Percentiles rank a stretch among this genome's conserved stretches.
Conservation (phyloP, 2,888 invertebrate species). For the Athalia circularis region DNA sequence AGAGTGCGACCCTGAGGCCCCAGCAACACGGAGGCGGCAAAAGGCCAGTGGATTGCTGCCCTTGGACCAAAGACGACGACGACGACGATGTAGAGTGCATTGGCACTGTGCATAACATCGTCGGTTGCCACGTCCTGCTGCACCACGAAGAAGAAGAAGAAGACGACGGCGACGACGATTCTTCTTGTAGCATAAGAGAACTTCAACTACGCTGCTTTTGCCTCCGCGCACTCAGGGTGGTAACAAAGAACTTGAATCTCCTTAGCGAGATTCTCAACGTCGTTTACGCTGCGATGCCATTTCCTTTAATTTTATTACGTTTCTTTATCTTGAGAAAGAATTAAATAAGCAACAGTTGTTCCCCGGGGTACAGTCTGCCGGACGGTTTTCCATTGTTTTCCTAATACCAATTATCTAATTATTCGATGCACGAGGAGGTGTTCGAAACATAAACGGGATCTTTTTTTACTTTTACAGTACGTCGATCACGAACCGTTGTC, state of each 20-base stretch:
- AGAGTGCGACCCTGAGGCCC: conserved; percentile 42
- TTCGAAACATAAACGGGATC: no score
- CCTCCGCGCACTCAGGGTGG: background rate
- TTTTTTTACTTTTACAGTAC: no score
- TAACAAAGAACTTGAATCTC: conserved; percentile 40
- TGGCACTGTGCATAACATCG: conserved; percentile 61
- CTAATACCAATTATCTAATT: no score
- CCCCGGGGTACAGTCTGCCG: no score
- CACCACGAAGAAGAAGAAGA: background rate
- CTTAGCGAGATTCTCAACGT: conserved; percentile 2
- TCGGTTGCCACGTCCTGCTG: conserved; percentile 44
- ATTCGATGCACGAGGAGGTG: no score
- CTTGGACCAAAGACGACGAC: conserved; percentile 56
- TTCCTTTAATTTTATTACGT: background rate
- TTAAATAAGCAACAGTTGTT: background rate
- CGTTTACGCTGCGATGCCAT: background rate
- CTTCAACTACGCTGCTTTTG: background rate
- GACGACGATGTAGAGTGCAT: conserved; percentile 67
- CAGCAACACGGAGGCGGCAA: conserved; percentile 27
- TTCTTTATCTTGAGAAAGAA: background rate
- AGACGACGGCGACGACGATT: background rate
- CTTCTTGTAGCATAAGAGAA: background rate
- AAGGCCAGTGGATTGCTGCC: conserved; percentile 53
- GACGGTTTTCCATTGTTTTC: no score
- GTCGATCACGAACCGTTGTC: no score